These are phyloP conservation scores for Eucera pruinosa DNA, from an alignment of 2,888 invertebrate genomes.

Conservation along the genomic window DNA sequence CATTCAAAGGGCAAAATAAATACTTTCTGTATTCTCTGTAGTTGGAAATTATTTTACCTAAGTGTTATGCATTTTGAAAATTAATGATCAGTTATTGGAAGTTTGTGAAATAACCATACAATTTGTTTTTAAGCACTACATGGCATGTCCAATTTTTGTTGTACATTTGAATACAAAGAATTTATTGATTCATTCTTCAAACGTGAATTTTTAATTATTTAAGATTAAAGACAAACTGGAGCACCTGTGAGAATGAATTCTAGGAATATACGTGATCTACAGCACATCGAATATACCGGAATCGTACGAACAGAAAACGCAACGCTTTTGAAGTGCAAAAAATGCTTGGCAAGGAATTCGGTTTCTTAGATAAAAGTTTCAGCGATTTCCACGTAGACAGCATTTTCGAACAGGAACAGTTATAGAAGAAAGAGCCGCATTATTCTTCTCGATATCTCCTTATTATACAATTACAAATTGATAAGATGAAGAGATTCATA, in stretches of 20 bases:
- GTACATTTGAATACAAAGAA: too few species aligned
- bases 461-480: too few species aligned
- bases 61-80: too few species aligned
- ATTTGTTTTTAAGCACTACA: too few species aligned
- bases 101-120: too few species aligned
- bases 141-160: too few species aligned
- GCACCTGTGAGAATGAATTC: constrained; percentile 4
- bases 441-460: not conserved
- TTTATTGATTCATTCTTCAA: too few species aligned
- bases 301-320: not conserved
- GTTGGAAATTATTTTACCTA: too few species aligned
- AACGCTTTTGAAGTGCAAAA: not conserved
- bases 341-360: not conserved
- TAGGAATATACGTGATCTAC: not conserved
- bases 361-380: constrained; percentile 1
- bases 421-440: not conserved
- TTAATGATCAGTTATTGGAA: too few species aligned
- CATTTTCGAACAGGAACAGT: not conserved
- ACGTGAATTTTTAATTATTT: constrained; percentile 1
- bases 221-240: not conserved
- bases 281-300: not conserved
- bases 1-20: too few species aligned
- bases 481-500: too few species aligned
- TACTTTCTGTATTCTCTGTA: too few species aligned
- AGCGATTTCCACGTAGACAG: not conserved